phyloP scores from a whole-genome alignment of 23 tunicate genomes.

The Ascidia mentula region DNA sequence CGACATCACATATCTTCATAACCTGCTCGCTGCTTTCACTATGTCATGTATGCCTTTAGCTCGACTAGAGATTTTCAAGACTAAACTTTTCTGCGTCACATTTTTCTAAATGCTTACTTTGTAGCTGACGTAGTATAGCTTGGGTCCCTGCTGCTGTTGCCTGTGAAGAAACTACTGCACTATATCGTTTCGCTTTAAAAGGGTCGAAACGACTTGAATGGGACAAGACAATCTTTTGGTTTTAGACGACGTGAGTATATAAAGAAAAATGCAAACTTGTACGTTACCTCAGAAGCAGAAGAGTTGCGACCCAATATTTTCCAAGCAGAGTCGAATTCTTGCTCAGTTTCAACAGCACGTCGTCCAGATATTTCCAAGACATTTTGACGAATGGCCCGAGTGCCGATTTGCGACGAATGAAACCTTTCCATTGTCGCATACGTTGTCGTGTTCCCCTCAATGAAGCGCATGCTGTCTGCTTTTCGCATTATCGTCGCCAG shows the following conservation, averaged over 20 bases:
- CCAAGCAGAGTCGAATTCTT: conserved; percentile 80
- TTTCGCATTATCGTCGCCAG: neutral
- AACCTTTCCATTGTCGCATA: neutral
- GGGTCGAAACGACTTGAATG: too few species aligned
- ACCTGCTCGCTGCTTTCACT: too few species aligned
- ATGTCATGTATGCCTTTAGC: too few species aligned
- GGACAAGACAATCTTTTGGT: too few species aligned
- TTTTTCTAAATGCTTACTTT: too few species aligned
- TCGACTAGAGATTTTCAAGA: too few species aligned
- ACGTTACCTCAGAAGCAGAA: conserved; percentile 71
- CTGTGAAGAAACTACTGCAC: too few species aligned
- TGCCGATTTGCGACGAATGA: neutral
- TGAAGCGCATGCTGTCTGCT: neutral
- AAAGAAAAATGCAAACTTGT: neutral
- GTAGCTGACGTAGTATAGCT: too few species aligned
- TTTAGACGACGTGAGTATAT: neutral
- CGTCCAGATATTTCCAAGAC: conserved; percentile 91
- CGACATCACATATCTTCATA: too few species aligned
- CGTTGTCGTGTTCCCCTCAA: neutral
- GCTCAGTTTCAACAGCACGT: conserved; percentile 55
- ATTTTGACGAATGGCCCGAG: conserved; percentile 25
- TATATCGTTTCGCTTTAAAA: too few species aligned
- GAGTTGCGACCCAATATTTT: conserved; percentile 73
- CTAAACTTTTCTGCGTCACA: too few species aligned
- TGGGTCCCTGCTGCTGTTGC: too few species aligned